Conservation (phyloP, 2,797 vertebrate species). For the Lithobates sylvaticus region DNA sequence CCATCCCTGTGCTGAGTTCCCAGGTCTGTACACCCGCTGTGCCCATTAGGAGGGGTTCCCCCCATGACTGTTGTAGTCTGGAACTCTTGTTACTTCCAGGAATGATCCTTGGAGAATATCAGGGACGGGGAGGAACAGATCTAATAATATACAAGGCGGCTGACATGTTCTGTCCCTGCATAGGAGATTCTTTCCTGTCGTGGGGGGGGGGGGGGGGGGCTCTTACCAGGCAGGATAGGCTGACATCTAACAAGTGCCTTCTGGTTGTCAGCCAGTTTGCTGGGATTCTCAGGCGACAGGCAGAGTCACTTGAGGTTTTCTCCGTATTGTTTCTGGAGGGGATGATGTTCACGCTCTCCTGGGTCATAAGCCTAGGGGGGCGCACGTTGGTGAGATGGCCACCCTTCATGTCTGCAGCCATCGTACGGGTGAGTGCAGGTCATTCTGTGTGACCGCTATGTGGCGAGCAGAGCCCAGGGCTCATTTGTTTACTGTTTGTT, state of each 20-base stretch:
- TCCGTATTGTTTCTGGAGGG: background rate
- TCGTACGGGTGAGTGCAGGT: background rate
- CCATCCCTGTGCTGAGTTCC: no score
- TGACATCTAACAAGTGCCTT: background rate
- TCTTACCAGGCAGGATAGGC: background rate
- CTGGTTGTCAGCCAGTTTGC: background rate
- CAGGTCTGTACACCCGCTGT: no score
- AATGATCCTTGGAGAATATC: background rate
- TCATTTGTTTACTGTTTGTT: no score
- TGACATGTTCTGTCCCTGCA: background rate
- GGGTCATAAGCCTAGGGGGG: background rate
- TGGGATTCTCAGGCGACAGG: background rate
- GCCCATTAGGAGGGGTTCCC: no score
- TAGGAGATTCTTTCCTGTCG: background rate
- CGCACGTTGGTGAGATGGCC: conserved; percentile 3
- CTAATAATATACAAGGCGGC: background rate
- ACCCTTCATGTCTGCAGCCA: background rate
- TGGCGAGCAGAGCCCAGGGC: no score
- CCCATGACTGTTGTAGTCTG: no score
- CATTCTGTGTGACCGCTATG: no score
- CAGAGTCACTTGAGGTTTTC: background rate
- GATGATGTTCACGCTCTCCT: background rate
- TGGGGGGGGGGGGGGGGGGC: no score
- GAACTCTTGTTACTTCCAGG: no score
- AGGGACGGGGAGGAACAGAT: background rate